A percentile compares a stretch with the other conserved stretches of the same genome.
Conservation (phyloP, 2,888 invertebrate genomes). For the Athalia circularis region DNA sequence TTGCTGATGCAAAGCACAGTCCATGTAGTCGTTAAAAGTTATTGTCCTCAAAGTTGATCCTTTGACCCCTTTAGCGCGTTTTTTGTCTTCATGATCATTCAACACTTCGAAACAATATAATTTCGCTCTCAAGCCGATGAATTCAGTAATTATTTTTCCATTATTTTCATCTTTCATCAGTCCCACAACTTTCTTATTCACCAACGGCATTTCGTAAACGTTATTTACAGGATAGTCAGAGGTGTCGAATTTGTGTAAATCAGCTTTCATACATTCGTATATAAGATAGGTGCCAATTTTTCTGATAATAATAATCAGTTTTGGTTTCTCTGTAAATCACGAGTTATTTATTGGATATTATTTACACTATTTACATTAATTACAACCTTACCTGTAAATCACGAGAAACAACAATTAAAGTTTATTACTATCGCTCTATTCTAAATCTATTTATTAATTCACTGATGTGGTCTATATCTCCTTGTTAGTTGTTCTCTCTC, state of each 20-base stretch:
- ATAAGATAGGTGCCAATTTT: too few relatives aligned
- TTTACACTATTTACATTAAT: too few relatives aligned
- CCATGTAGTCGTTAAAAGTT: conserved; percentile 47
- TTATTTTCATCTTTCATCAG: conserved; percentile 63
- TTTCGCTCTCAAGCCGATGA: conserved; percentile 60
- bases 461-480: too few relatives aligned
- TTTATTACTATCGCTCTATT: too few relatives aligned
- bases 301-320: too few relatives aligned
- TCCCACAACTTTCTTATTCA: conserved; percentile 61
- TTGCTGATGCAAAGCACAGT: conserved; percentile 36
- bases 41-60: conserved; percentile 43
- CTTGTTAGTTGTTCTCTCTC: too few relatives aligned
- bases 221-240: conserved; percentile 56
- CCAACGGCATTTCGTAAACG: conserved; percentile 55
- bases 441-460: too few relatives aligned
- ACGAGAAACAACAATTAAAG: too few relatives aligned
- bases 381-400: too few relatives aligned
- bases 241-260: conserved; percentile 64
- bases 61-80: conserved; percentile 47
- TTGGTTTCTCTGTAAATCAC: too few relatives aligned
- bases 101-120: conserved; percentile 52
- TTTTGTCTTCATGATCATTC: conserved; percentile 36
- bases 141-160: conserved; percentile 59
- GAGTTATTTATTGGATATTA: too few relatives aligned
- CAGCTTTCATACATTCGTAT: conserved; percentile 59